Evolutionary conservation across 2,888 invertebrate genomes (phyloP).

Genomic region (Heteromurus nitidus): DNA sequence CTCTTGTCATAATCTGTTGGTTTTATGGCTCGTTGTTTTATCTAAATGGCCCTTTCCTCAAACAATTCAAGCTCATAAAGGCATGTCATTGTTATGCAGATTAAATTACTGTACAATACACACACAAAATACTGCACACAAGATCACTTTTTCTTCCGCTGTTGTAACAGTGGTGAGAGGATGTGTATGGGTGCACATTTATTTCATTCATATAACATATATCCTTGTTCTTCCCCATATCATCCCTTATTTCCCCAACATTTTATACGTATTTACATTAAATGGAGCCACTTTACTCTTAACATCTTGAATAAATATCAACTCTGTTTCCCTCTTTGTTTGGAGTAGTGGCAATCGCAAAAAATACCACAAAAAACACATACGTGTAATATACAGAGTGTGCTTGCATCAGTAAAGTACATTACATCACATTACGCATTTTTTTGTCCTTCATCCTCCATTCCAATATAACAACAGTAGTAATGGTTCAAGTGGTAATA

Average conservation of each 20-base stretch:
- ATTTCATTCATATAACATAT: too few relatives aligned
- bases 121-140: not conserved
- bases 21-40: slow-evolving; percentile 64
- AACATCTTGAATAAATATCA: slow-evolving; percentile 6
- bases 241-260: not conserved
- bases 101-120: slow-evolving; percentile 56
- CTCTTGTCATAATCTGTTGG: slow-evolving; percentile 51
- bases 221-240: not conserved
- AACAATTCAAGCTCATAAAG: slow-evolving; percentile 60
- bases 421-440: slow-evolving; percentile 53
- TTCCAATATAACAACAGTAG: slow-evolving; percentile 8
- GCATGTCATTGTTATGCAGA: slow-evolving; percentile 66
- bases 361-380: not conserved
- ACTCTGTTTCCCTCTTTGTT: not conserved
- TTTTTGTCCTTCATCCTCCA: slow-evolving; percentile 40
- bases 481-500: not conserved
- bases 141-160: not conserved
- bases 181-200: not conserved
- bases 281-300: slow-evolving; percentile 13
- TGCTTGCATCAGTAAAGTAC: not conserved
- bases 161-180: too few relatives aligned
- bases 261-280: not conserved
- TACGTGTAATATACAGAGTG: not conserved
- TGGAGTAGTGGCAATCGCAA: not conserved
- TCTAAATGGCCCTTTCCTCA: slow-evolving; percentile 62